Conservation (phyloP, 2,113 vertebrate species). For the Theristicus caerulescens region DNA sequence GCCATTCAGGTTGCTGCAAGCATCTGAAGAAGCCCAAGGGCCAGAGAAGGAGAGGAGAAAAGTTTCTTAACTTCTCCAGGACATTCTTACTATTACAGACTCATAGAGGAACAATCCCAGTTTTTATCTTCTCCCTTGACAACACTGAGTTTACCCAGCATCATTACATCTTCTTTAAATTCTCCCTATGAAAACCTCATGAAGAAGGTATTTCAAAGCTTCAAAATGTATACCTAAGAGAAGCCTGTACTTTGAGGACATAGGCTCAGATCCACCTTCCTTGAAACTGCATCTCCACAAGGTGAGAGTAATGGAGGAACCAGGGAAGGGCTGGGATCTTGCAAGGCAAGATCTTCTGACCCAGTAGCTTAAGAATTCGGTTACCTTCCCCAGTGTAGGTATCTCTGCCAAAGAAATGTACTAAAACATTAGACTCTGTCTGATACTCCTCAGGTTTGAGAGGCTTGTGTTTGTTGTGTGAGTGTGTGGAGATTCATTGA, state of each 20-base stretch:
- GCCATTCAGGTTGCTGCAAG: background rate
- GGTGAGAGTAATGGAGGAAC: background rate
- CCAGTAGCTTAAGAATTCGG: background rate
- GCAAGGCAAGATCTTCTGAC: background rate
- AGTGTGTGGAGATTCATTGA: background rate
- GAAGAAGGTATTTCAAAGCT: background rate
- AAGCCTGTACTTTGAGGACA: background rate
- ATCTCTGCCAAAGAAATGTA: background rate
- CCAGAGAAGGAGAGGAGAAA: background rate
- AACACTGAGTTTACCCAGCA: background rate
- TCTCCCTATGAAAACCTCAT: background rate
- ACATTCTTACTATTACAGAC: background rate
- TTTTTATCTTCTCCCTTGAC: background rate
- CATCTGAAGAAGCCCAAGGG: background rate
- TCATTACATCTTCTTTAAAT: background rate
- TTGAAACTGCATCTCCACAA: background rate
- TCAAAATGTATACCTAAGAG: background rate
- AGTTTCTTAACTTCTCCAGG: background rate
- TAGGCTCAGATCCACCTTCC: background rate
- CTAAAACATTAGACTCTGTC: background rate
- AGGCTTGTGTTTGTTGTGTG: background rate
- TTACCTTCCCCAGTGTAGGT: fast-evolving
- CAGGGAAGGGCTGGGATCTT: background rate
- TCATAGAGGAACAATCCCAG: background rate
- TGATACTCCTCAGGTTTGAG: background rate